Evolutionary conservation across 2,113 vertebrate genomes (phyloP), one percentile per base, ranked within the genome.

Genomic region (Sapajus apella): DNA sequence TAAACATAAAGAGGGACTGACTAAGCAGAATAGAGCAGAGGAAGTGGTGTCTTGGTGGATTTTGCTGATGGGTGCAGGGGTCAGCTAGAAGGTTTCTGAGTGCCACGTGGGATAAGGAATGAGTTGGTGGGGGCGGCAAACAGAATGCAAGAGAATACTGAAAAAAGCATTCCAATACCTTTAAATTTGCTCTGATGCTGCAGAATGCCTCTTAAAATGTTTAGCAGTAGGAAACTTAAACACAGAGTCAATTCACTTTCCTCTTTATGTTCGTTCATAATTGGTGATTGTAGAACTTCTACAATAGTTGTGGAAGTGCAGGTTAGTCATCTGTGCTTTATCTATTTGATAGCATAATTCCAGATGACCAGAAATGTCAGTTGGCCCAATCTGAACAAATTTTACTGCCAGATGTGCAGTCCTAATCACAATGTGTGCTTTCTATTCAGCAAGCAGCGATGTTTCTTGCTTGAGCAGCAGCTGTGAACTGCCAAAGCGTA

Each of bases 401-500:
- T 8, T 73, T 25, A 58, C 12, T 21, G 32, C 66, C 88, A 94
- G 80, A 68, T 95, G 89, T 81, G 37, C 20, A n/a, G 52, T 58
- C 23, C 90, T 40, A 92, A 79, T 16, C 14, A 10, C 79, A 94
- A 11, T 40, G n/a, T 76, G 81, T 64, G 9, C 30, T 6, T 88
- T 64, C 27, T 30, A 52, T n/a, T 90, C 68, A 43, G 61, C 66
- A 58, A 52, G 68, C 27, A 32, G 17, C 3, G 3, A 8, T n/a
- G 7, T n/a, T 52, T 9, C 77, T 75, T 56, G 56, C 50, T 87
- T 87, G n/a, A 80, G 27, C 37, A 93, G 73, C 17, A 94, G 93
- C 70, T 98, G 89, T 45, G 86, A 96, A 76, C 25, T 47, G 72
- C 30, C 80, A 93, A 32, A 61, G 56, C 43, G 27, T 68, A 70